Percentiles rank a stretch among this genome's conserved stretches.
These are phyloP conservation scores for Aurelia sp. DNA, from an alignment of 30 jellyfish, hydroid and myxozoan species.

Conservation along the genomic window DNA sequence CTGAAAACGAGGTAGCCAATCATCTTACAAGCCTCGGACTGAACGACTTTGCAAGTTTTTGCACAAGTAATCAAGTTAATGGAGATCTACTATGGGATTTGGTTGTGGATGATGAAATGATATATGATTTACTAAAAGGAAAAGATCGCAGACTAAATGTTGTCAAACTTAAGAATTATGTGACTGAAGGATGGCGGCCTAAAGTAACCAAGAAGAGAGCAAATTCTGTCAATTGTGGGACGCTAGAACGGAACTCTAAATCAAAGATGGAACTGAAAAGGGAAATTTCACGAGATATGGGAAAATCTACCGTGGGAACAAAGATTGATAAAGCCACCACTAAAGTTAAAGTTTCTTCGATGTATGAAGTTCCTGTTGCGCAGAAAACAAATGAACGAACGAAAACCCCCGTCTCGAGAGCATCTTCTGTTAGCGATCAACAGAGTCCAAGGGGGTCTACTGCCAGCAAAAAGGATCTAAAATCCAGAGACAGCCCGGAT, in stretches of 20 bases:
- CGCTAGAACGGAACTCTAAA: neutral
- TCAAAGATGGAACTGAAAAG: neutral
- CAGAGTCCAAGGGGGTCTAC: neutral
- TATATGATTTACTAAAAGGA: conserved; percentile 44
- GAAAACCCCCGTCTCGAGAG: neutral
- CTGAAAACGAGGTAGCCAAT: conserved; percentile 75
- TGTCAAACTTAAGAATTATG: conserved; percentile 85
- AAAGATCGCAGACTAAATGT: conserved; percentile 79
- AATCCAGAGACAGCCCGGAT: neutral
- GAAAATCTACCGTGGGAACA: neutral
- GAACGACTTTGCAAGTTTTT: conserved; percentile 74
- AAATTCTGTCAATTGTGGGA: conserved; percentile 12
- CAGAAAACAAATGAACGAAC: neutral
- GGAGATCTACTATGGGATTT: conserved; percentile 92
- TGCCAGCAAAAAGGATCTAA: conserved; percentile 4
- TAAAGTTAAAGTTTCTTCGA: neutral
- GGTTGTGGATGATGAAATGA: conserved; percentile 87
- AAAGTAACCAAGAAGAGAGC: conserved; percentile 31
- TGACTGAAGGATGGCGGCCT: conserved; percentile 97
- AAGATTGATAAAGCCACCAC: neutral
- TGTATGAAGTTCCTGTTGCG: neutral
- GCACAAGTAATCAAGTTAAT: conserved; percentile 83
- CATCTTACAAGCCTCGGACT: conserved; percentile 75
- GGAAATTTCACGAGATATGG: neutral
- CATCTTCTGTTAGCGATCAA: conserved; percentile 7